These are phyloP conservation scores for Isichthys henryi DNA, from an alignment of 2,113 vertebrate species.

Conservation along the genomic window DNA sequence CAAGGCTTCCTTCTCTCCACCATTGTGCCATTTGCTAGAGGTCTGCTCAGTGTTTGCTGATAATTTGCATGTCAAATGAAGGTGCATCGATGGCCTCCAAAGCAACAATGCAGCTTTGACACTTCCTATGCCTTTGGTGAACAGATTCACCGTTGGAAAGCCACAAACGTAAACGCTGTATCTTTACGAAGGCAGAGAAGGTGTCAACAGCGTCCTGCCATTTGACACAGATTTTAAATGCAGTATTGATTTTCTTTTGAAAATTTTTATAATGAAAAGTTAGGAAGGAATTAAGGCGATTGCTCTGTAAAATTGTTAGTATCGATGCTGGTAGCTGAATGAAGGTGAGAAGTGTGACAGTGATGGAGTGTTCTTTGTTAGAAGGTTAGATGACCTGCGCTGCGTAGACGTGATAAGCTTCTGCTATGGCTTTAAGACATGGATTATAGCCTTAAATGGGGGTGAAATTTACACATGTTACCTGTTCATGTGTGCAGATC, in stretches of 20 bases:
- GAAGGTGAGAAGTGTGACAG: neutral
- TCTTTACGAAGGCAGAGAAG: neutral
- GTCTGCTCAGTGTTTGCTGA: neutral
- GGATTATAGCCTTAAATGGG: neutral
- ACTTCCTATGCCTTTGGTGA: conserved; percentile 45
- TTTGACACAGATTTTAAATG: neutral
- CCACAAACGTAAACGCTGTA: neutral
- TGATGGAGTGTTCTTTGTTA: neutral
- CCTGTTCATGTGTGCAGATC: neutral
- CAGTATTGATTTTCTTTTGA: neutral
- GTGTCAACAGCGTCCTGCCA: neutral
- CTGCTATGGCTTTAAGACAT: neutral
- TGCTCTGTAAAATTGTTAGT: neutral
- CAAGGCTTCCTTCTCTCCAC: neutral
- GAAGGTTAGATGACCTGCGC: neutral
- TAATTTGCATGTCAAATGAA: neutral
- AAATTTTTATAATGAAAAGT: neutral
- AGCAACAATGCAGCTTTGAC: conserved; percentile 18
- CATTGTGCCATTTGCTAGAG: neutral
- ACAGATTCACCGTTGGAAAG: conserved; percentile 9
- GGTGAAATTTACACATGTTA: neutral
- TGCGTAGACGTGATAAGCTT: neutral
- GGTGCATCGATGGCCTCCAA: neutral
- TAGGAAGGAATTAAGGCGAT: neutral
- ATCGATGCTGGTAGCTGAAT: neutral